Base-by-base conservation (phyloP, 2,113 vertebrate genomes). In the Chrysemys picta region DNA sequence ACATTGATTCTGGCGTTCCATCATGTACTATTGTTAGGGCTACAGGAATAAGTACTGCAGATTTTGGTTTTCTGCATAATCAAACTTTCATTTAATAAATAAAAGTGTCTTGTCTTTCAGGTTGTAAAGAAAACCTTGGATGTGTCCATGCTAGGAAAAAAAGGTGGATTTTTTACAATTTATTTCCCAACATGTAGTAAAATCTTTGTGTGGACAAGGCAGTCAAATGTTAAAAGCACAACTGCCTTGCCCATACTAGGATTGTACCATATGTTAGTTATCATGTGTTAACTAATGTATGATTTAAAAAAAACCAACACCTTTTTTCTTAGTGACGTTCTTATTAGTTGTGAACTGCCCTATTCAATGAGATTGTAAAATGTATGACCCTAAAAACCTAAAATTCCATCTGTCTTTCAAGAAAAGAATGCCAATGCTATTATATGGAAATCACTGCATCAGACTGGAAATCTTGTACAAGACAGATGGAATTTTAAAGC, bases 391-490 rank as follows among this genome's bases (percentile, higher is more conserved):
- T 10, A 84, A 21, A 93, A 84, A 47, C 21, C 47, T 19, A 93
- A 87, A 69, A 62, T 3, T 19, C 57, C 57, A 27, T 11, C 24
- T 24, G 4, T 12, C 22, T 56, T 72, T n/a, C 1, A 78, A 50
- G 10, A 82, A 52, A 14, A 85, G 5, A 0, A 1, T 78, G 35
- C 5, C 2, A 47, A 8, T 24, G 24, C 0, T 2, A 0, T 81
- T 81, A 81, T 53, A 56, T 5, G 53, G 14, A 80, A 89, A 85
- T 2, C 0, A 62, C 35, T 29, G 8, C 47, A 6, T 35, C 62
- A 89, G 45, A 72, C 22, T 22, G 3, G 1, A 78, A 69, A 54
- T 80, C 35, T 27, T 29, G 25, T 59, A 14, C 69, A 72, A 72
- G 12, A 16, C 5, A 85, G 57, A 79, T 1, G 0, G 0, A 47